Conservation (phyloP, 2,113 vertebrate genomes). For the Pavo muticus region DNA sequence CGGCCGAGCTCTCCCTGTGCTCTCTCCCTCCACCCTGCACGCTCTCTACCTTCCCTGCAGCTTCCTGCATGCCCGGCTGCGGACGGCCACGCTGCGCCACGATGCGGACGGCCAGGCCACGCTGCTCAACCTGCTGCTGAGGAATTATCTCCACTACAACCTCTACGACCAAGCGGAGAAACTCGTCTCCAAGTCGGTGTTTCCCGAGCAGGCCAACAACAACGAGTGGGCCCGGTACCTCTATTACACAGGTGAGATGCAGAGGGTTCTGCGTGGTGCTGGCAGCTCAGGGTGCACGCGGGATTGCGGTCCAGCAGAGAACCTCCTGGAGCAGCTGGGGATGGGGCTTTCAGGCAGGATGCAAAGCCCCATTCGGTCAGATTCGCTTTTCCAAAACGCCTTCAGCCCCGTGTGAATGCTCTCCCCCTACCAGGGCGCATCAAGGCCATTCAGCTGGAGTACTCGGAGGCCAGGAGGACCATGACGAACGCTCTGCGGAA, state of each 20-base stretch:
- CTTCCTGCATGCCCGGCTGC: constrained; percentile 92
- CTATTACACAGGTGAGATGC: constrained; percentile 92
- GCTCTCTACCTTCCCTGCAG: constrained; percentile 13
- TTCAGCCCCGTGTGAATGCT: background rate
- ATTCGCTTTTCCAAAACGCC: background rate
- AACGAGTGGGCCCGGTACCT: constrained; percentile 99
- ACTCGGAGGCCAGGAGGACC: constrained; percentile 92
- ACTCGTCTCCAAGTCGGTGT: constrained; percentile 95
- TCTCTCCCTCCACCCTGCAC: fast-evolving
- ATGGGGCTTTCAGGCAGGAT: background rate
- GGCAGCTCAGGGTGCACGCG: fast-evolving
- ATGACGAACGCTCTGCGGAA: constrained; percentile 96
- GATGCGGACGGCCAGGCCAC: constrained; percentile 95
- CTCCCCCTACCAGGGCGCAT: constrained; percentile 86
- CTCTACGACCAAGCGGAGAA: constrained; percentile 98
- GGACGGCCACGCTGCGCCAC: constrained; percentile 93
- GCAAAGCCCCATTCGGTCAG: background rate
- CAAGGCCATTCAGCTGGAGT: constrained; percentile 98
- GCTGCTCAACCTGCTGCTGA: constrained; percentile 93
- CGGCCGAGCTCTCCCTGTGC: fast-evolving
- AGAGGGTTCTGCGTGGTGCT: fast-evolving
- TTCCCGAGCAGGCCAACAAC: constrained; percentile 97
- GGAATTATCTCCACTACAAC: constrained; percentile 96
- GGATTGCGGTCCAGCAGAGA: background rate
- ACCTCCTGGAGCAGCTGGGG: background rate